A percentile compares a stretch with the other conserved stretches of the same genome.
Evolutionary conservation across 2,113 vertebrate genomes (phyloP).

Genomic region (Rhagologus leucostigma): DNA sequence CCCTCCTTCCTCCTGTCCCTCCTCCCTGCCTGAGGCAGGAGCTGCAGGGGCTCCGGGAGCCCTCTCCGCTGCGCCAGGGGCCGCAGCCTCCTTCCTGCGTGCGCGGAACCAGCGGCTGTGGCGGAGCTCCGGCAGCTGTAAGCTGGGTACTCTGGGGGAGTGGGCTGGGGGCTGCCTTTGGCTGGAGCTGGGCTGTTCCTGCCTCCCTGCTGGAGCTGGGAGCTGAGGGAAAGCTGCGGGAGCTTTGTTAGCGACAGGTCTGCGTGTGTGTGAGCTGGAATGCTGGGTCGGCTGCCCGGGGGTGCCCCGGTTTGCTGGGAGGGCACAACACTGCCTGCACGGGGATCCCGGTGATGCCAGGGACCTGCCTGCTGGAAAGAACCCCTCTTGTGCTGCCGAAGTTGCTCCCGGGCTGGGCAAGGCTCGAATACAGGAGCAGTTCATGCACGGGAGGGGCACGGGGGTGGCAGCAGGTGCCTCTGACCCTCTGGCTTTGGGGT

Average conservation of each 20-base stretch:
- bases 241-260: not conserved
- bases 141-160: not conserved
- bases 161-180: not conserved
- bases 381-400: fast-evolving
- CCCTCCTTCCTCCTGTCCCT: not conserved
- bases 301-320: too few relatives aligned
- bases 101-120: not conserved
- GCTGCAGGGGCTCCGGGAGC: not conserved
- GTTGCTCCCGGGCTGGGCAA: not conserved
- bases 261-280: not conserved
- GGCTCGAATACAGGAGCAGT: not conserved
- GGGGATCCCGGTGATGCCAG: not conserved
- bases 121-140: not conserved
- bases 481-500: not conserved
- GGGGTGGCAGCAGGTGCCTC: not conserved
- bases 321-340: fast-evolving
- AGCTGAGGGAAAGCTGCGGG: not conserved
- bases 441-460: fast-evolving
- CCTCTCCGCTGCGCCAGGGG: not conserved
- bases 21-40: not conserved
- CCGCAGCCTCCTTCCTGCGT: not conserved
- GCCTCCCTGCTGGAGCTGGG: not conserved
- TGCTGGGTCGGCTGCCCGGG: not conserved
- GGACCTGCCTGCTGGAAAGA: not conserved
- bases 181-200: not conserved